A percentile compares a stretch with the other conserved stretches of the same genome.
Conservation (phyloP, 2,797 vertebrate genomes). For the Neoniphon sammara region DNA sequence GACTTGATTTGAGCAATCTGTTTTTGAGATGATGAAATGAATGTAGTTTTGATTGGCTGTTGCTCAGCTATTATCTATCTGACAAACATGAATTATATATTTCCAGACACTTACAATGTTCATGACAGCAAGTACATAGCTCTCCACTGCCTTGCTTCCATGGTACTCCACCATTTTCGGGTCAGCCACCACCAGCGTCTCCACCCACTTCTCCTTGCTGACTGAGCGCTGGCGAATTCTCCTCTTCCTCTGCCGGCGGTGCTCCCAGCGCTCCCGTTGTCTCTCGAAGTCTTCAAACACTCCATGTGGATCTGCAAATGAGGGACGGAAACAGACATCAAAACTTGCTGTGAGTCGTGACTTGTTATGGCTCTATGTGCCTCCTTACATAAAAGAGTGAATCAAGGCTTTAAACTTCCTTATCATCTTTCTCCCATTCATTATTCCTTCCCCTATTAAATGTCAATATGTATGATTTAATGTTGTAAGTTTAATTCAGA, state of each 20-base stretch:
- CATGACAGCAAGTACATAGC: slow-evolving; percentile 94
- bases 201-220: slow-evolving; percentile 98
- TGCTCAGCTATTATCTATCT: too few species aligned
- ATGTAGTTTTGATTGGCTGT: too few species aligned
- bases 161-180: slow-evolving; percentile 96
- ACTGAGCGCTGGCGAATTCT: slow-evolving; percentile 87
- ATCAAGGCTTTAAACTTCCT: too few species aligned
- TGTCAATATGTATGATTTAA: too few species aligned
- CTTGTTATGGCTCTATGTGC: too few species aligned
- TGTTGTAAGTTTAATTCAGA: too few species aligned
- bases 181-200: slow-evolving; percentile 96
- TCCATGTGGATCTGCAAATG: slow-evolving; percentile 71
- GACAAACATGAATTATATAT: neutral
- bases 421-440: too few species aligned
- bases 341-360: neutral
- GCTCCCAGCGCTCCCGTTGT: slow-evolving; percentile 87
- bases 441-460: too few species aligned
- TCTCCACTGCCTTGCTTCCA: slow-evolving; percentile 87
- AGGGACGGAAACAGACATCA: neutral
- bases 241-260: slow-evolving; percentile 70
- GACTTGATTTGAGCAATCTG: neutral
- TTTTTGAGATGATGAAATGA: too few species aligned
- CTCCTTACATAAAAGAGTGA: too few species aligned
- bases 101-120: slow-evolving; percentile 90
- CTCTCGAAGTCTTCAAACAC: slow-evolving; percentile 73